A percentile compares a stretch with the other conserved stretches of the same genome.
These are phyloP conservation scores for Himalopsyche tibetana DNA, from an alignment of 2,888 invertebrate species.

Conservation along the genomic window DNA sequence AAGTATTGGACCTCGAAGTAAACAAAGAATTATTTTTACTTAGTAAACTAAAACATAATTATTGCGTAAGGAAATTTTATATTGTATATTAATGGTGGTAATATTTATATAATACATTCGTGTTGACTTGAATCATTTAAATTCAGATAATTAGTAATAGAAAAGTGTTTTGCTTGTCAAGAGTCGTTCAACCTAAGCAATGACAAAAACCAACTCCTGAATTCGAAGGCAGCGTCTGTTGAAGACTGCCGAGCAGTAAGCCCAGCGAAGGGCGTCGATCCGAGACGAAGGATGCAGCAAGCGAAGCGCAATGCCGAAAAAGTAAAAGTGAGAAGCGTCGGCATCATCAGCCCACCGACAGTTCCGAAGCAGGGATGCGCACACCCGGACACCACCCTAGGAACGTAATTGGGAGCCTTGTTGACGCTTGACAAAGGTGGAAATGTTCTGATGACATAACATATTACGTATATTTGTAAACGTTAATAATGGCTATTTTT, in stretches of 20 bases:
- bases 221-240: conserved; percentile 44
- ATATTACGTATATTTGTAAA: too few relatives aligned
- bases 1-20: too few relatives aligned
- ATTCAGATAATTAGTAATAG: too few relatives aligned
- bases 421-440: neutral
- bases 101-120: too few relatives aligned
- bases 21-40: too few relatives aligned
- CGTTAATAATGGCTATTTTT: too few relatives aligned
- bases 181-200: neutral
- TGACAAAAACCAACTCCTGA: neutral
- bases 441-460: neutral
- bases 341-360: too few relatives aligned
- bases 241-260: conserved; percentile 49
- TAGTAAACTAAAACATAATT: too few relatives aligned
- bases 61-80: too few relatives aligned
- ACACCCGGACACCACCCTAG: conserved; percentile 65
- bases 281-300: conserved; percentile 58
- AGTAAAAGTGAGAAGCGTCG: conserved; percentile 73
- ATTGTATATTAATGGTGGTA: too few relatives aligned
- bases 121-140: too few relatives aligned
- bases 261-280: conserved; percentile 53
- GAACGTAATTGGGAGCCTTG: neutral
- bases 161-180: too few relatives aligned
- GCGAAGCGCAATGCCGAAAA: conserved; percentile 68
- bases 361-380: neutral